Percentiles rank a stretch among this genome's conserved stretches.
phyloP scores from a whole-genome alignment of 2,888 invertebrate genomes.

The Taphrorychus bicolor region DNA sequence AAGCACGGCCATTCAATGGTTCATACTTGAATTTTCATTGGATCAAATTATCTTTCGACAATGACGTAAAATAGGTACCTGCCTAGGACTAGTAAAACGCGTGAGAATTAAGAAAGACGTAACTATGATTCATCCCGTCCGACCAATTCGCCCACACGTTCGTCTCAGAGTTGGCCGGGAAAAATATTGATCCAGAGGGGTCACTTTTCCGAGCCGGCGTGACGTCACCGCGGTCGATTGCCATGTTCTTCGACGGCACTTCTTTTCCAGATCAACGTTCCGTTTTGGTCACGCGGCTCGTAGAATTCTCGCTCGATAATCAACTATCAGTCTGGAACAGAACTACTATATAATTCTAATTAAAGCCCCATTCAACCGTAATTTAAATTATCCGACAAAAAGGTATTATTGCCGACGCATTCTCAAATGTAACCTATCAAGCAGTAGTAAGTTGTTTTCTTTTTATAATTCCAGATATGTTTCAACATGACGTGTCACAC shows the following conservation, averaged over 20 bases:
- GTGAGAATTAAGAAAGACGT: background rate
- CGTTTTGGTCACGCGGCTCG: constrained; percentile 17
- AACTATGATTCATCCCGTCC: background rate
- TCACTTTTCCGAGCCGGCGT: constrained; percentile 52
- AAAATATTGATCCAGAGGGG: constrained; percentile 57
- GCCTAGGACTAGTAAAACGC: too few relatives aligned
- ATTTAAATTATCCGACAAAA: too few relatives aligned
- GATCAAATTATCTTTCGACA: too few relatives aligned
- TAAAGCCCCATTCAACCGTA: too few relatives aligned
- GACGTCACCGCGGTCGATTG: constrained; percentile 58
- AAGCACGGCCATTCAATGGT: too few relatives aligned
- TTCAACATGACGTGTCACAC: background rate
- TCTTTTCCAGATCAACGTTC: constrained; percentile 20
- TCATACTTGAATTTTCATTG: too few relatives aligned
- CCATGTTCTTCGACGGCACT: constrained; percentile 13
- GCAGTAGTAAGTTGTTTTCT: too few relatives aligned
- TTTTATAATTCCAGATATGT: constrained; percentile 4
- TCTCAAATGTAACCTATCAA: too few relatives aligned
- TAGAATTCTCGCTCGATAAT: constrained; percentile 1
- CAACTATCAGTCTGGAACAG: background rate
- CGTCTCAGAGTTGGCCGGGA: constrained; percentile 38
- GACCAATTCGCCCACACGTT: background rate
- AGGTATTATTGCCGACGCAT: too few relatives aligned
- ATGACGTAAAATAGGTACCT: too few relatives aligned
- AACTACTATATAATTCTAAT: too few relatives aligned